These are phyloP conservation scores for Turdus rufiventris DNA, from an alignment of 2,113 vertebrate species.

Conservation along the genomic window DNA sequence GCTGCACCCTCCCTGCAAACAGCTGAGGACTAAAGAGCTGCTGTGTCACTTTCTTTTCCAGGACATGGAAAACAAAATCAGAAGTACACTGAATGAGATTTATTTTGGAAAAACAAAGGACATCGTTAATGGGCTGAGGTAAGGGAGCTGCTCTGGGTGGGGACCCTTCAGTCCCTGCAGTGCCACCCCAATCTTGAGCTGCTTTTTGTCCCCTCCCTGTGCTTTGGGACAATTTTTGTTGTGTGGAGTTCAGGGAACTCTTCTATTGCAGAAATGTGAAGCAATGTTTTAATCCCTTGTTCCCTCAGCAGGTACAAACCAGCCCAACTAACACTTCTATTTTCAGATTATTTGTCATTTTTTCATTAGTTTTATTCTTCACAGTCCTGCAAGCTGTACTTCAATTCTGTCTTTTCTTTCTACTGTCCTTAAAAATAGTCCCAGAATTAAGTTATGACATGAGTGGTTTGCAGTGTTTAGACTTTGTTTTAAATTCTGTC, in stretches of 20 bases:
- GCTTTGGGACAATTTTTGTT: neutral
- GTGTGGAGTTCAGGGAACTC: neutral
- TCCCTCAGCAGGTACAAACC: neutral
- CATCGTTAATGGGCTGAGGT: conserved; percentile 98
- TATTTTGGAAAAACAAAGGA: conserved; percentile 99
- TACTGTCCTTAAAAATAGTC: neutral
- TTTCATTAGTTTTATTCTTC: neutral
- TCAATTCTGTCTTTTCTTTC: neutral
- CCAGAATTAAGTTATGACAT: neutral
- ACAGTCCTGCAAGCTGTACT: neutral
- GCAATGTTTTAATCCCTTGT: neutral
- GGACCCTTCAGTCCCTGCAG: neutral
- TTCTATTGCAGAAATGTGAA: neutral
- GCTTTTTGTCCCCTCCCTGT: neutral
- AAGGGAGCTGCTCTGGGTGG: neutral
- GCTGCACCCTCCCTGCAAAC: fast-evolving
- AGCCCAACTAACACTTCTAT: neutral
- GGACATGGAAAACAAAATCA: conserved; percentile 99
- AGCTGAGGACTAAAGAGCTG: neutral
- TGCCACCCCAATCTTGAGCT: neutral
- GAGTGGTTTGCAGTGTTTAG: neutral
- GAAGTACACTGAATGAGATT: conserved; percentile 99
- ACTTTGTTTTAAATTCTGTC: neutral
- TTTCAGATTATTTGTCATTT: neutral
- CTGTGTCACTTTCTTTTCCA: conserved; percentile 16